Evolutionary conservation across 2,113 vertebrate species (phyloP).

Genomic region (Copsychus sechellarum): DNA sequence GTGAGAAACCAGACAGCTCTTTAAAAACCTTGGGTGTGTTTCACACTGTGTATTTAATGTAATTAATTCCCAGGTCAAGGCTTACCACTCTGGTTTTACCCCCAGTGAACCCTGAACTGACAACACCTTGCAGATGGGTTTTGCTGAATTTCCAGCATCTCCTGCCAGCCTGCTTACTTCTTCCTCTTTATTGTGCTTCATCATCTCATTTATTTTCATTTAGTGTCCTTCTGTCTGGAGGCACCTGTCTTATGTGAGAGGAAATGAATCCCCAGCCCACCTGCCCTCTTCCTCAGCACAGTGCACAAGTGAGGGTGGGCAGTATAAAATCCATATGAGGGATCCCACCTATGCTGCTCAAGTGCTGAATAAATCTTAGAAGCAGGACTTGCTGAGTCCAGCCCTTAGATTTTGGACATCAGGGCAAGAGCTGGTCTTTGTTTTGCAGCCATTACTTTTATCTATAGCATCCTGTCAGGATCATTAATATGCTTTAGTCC

Average conservation of each 20-base stretch:
- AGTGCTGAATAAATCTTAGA: not conserved
- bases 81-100: not conserved
- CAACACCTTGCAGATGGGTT: not conserved
- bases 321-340: not conserved
- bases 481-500: not conserved
- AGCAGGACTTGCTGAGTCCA: not conserved
- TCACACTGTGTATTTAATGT: not conserved
- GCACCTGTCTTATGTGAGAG: not conserved
- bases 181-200: not conserved
- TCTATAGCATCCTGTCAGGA: not conserved
- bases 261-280: not conserved
- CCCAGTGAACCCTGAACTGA: not conserved
- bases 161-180: not conserved
- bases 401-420: not conserved
- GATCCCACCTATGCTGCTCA: not conserved
- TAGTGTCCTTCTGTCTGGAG: not conserved
- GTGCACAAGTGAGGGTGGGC: not conserved
- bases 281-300: not conserved
- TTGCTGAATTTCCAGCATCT: slow-evolving; percentile 7
- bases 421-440: not conserved
- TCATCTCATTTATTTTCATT: not conserved
- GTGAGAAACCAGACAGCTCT: not conserved
- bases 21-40: not conserved
- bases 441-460: not conserved
- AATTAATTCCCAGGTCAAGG: not conserved